Evolutionary conservation across 2,113 vertebrate genomes (phyloP), one percentile per base, ranked within the genome.

Genomic region (Hippocampus mohnikei): DNA sequence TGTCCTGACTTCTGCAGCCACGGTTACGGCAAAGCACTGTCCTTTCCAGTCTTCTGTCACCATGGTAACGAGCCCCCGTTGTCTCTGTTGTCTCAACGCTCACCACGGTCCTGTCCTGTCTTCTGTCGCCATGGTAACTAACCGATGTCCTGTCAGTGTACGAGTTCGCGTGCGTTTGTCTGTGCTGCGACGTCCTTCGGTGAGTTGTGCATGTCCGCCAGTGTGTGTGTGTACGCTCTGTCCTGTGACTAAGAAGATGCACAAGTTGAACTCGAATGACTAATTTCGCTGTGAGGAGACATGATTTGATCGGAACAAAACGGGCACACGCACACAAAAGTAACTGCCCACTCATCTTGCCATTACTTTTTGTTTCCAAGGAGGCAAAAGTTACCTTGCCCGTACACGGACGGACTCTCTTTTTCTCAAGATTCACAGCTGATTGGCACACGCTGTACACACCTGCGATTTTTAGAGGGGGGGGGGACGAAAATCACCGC

Each of bases 251-350:
- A 58, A 58, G 18, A 61, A 40, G 18, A 40, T 10, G 10, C 8
- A 23, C 40, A 65, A 65, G 5, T 65, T 44, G 62, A 44, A 65
- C n/a, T 46, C 44, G 42, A 44, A n/a, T 65, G 62, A 65, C 40
- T 65, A 42, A 41, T n/a, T 21, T 13, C 0, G 61, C 40, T 42
- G 37, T 12, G 21, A 63, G 40, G 40, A 23, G n/a, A 15, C 21
- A 16, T 27, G n/a, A 25, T 42, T 42, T 27, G 21, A 23, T 20
- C 25, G 9, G 1, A 46, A 65, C n/a, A 41, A 64, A n/a, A 16
- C 61, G 12, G 1, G 40, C 37, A n/a, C n/a, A 44, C 62, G 23
- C 62, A 25, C 63, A n/a, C 11, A 0, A 12, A 65, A n/a, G 40
- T 23, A 42, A 15, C 62, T 16, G n/a, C 62, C 41, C 41, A 46